These are phyloP conservation scores for Pinctada fucata DNA, from an alignment of 2,888 invertebrate species.

Conservation along the genomic window DNA sequence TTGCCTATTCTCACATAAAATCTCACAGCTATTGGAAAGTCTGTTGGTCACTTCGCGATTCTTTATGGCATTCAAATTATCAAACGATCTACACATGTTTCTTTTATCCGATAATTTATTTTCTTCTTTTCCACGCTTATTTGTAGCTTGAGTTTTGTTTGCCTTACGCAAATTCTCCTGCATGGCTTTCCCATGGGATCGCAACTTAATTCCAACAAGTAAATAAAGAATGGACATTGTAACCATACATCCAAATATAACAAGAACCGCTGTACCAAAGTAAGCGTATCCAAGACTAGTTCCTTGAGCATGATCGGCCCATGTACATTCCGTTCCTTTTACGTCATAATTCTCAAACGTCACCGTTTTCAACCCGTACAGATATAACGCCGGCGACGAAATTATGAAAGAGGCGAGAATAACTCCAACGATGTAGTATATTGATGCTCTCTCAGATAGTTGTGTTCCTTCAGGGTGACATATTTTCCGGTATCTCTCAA, in stretches of 20 bases:
- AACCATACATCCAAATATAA: conserved; percentile 32
- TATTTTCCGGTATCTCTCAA: conserved; percentile 36
- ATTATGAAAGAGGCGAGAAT: conserved; percentile 10
- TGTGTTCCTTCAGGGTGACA: conserved; percentile 28
- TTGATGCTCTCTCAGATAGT: conserved; percentile 24
- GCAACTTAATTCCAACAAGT: conserved; percentile 22
- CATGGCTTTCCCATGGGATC: conserved; percentile 9
- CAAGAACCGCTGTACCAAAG: conserved; percentile 15
- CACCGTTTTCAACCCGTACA: conserved; percentile 32
- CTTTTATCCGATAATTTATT: not conserved
- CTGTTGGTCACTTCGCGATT: not conserved
- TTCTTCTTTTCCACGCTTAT: not conserved
- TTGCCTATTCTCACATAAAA: not conserved
- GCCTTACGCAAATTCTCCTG: not conserved
- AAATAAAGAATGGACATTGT: conserved; percentile 24
- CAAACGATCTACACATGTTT: not conserved
- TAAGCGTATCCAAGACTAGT: conserved; percentile 21
- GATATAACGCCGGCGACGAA: conserved; percentile 26
- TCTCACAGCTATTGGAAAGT: not conserved
- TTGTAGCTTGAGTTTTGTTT: not conserved
- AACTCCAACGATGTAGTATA: conserved; percentile 16
- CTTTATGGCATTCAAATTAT: not conserved
- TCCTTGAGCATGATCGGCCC: conserved; percentile 31
- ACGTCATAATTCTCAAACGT: conserved; percentile 4
- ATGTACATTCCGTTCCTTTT: conserved; percentile 32